These are phyloP conservation scores for Pangasius krempfi DNA, from an alignment of 2,797 vertebrate species.

Conservation along the genomic window DNA sequence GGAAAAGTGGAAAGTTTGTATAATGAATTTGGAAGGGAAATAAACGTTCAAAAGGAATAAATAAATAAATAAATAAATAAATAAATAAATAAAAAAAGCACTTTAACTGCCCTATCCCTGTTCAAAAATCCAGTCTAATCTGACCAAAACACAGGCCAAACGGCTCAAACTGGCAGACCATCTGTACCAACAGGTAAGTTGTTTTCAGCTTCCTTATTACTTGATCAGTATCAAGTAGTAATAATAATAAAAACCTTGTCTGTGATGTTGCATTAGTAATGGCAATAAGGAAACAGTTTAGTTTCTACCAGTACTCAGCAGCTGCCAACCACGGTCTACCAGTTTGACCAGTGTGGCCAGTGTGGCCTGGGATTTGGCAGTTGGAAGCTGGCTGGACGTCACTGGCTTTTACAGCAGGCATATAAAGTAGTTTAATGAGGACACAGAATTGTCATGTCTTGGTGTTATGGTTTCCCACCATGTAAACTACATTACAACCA, in stretches of 20 bases:
- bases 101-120: neutral
- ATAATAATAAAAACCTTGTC: neutral
- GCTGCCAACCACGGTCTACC: neutral
- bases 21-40: neutral
- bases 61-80: too few species aligned
- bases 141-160: neutral
- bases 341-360: neutral
- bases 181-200: neutral
- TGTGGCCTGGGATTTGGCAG: neutral
- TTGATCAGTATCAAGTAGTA: neutral
- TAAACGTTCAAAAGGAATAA: neutral
- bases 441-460: neutral
- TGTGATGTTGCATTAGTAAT: neutral
- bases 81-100: too few species aligned
- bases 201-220: neutral
- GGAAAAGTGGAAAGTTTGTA: neutral
- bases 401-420: neutral
- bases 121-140: neutral
- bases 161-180: neutral
- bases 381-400: neutral
- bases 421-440: neutral
- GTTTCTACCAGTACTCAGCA: neutral
- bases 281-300: neutral
- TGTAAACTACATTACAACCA: neutral
- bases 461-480: neutral